Conservation (phyloP, 2,113 vertebrate species). For the Silurus meridionalis region DNA sequence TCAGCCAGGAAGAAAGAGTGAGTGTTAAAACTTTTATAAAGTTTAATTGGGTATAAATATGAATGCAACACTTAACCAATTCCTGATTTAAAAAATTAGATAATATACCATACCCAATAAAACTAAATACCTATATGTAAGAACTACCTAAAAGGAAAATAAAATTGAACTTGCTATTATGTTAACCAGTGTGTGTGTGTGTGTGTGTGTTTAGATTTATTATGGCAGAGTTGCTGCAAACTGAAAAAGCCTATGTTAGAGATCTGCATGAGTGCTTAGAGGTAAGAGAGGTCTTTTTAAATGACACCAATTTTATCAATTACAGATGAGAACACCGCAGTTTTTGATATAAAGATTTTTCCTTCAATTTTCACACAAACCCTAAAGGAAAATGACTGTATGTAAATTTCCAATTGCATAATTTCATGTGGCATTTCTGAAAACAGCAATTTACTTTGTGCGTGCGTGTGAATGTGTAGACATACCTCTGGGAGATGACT, state of each 20-base stretch:
- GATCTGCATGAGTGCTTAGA: conserved; percentile 96
- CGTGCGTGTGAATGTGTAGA: conserved; percentile 71
- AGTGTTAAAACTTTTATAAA: conserved; percentile 53
- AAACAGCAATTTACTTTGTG: conserved; percentile 3
- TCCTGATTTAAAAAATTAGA: background rate
- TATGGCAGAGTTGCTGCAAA: conserved; percentile 96
- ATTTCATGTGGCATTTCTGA: background rate
- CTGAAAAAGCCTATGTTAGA: conserved; percentile 94
- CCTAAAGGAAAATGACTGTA: background rate
- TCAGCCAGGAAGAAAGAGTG: conserved; percentile 98
- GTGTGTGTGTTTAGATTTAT: conserved; percentile 81
- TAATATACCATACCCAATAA: background rate
- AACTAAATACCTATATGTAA: background rate
- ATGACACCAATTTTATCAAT: background rate
- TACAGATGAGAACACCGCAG: background rate
- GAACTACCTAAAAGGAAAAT: background rate
- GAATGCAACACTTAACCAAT: background rate
- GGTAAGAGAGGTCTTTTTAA: conserved; percentile 71
- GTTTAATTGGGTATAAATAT: background rate
- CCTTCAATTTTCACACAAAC: background rate
- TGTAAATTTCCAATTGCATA: conserved; percentile 1
- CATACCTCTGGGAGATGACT: conserved; percentile 97
- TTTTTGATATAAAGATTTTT: background rate
- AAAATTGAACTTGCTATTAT: background rate
- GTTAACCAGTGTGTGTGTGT: background rate